Evolutionary conservation across 2,888 invertebrate genomes (phyloP).

Genomic region (Apamea crenata): DNA sequence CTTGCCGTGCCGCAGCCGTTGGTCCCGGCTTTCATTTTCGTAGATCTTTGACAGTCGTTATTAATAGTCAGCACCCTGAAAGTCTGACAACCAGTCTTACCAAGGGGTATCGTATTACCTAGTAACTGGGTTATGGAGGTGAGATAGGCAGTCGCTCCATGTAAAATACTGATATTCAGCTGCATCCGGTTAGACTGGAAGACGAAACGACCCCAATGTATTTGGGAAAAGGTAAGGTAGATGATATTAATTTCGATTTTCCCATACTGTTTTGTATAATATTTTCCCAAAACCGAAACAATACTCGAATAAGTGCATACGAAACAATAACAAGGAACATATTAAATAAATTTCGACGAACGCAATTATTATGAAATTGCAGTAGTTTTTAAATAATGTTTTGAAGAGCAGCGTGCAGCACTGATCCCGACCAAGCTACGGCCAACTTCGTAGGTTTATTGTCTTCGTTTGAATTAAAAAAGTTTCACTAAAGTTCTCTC

Average conservation of each 20-base stretch:
- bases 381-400: slow-evolving; percentile 71
- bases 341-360: slow-evolving; percentile 37
- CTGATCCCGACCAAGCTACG: slow-evolving; percentile 70
- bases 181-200: too few relatives aligned
- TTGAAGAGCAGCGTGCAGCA: slow-evolving; percentile 69
- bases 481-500: slow-evolving; percentile 74
- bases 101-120: too few relatives aligned
- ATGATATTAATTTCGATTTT: background rate
- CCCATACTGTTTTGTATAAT: background rate
- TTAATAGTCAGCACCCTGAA: too few relatives aligned
- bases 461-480: slow-evolving; percentile 84
- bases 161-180: too few relatives aligned
- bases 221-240: too few relatives aligned
- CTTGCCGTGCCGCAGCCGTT: too few relatives aligned
- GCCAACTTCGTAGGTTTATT: slow-evolving; percentile 81
- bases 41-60: too few relatives aligned
- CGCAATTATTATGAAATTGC: slow-evolving; percentile 63
- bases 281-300: background rate
- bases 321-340: slow-evolving; percentile 29
- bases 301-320: background rate
- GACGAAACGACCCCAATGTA: too few relatives aligned
- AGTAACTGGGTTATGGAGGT: too few relatives aligned
- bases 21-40: too few relatives aligned
- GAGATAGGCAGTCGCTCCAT: too few relatives aligned
- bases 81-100: too few relatives aligned